phyloP scores from a whole-genome alignment of 2,797 vertebrate species.

The Aplochiton taeniatus region DNA sequence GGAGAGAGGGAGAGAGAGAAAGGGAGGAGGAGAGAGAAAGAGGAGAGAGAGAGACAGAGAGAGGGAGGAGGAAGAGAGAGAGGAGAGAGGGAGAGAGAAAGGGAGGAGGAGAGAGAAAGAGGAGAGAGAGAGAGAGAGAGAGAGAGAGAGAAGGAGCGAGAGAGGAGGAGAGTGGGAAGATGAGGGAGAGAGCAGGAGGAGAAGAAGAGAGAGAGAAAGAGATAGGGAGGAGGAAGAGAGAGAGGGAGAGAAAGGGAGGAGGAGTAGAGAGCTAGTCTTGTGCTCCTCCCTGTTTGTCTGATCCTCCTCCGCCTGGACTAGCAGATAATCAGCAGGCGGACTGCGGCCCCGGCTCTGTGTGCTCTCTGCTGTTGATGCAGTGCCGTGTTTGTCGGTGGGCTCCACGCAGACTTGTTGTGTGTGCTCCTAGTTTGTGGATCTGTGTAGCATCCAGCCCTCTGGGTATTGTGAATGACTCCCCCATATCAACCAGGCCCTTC shows the following conservation, averaged over 20 bases:
- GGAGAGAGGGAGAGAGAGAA: background rate
- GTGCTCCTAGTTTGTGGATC: background rate
- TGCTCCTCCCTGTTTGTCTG: background rate
- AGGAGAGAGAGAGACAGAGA: slow-evolving; percentile 9
- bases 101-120: slow-evolving; percentile 1
- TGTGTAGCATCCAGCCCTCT: no score
- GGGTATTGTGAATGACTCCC: no score
- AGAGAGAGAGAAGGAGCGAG: background rate
- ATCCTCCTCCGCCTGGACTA: background rate
- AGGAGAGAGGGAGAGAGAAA: no score
- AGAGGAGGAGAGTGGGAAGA: slow-evolving; percentile 2
- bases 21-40: slow-evolving; percentile 16
- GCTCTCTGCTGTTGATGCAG: slow-evolving; percentile 16
- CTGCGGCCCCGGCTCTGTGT: slow-evolving; percentile 21
- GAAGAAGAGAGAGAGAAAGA: background rate
- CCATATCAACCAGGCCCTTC: no score
- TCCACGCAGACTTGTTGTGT: slow-evolving; percentile 13
- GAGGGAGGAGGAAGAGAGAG: no score
- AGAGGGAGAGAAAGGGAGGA: background rate
- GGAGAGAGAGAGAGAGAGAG: no score
- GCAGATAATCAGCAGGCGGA: background rate
- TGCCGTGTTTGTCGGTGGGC: slow-evolving; percentile 16
- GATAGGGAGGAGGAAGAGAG: background rate
- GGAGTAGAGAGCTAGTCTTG: background rate
- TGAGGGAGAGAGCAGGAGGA: background rate